Evolutionary conservation across 2,888 invertebrate genomes (phyloP), one percentile per base, ranked within the genome.

Genomic region (Acleris sparsana): DNA sequence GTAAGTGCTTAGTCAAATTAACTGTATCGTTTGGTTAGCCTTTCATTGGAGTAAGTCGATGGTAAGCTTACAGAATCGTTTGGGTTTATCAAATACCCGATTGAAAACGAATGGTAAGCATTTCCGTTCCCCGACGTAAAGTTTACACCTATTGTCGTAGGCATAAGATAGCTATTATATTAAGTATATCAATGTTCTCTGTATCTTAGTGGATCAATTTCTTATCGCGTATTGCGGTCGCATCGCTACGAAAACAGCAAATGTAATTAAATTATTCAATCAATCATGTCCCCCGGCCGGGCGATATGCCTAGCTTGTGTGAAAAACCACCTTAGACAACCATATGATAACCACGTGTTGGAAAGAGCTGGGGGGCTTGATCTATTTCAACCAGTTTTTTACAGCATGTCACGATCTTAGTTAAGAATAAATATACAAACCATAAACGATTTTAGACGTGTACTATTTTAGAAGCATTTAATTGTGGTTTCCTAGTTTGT

Each of bases 251-350:
- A 66, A 66, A 61, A 57, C 63, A 62, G 46, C 46, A 57, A 66
- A 57, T 39, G 39, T 39, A 66, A 62, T 66, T 62, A 57, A 66
- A 61, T 62, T 63, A 60, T 39, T 58, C 33, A 68, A 65, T 66
- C 53, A 58, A 67, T 64, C 63, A 69, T 69, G 58, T 69, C 67
- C 55, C 69, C 67, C 53, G 56, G 56, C 46, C 43, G 43, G 39
- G 17, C 52, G 22, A 61, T 53, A 46, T 55, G 60, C 39, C 52
- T 20, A 22, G 61, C 61, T 46, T 56, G 56, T 56, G 56, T 52
- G 46, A 62, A 56, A 63, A 66, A 56, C 56, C 61, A 66, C 56
- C 57, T 53, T 66, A 13, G 46, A 51, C 61, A 60, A 56, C 52
- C 65, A 66, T 55, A 57, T 66, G 61, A 62, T 62, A 62, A 66